phyloP scores from a whole-genome alignment of 2,888 invertebrate genomes.

The Perdita meconis region DNA sequence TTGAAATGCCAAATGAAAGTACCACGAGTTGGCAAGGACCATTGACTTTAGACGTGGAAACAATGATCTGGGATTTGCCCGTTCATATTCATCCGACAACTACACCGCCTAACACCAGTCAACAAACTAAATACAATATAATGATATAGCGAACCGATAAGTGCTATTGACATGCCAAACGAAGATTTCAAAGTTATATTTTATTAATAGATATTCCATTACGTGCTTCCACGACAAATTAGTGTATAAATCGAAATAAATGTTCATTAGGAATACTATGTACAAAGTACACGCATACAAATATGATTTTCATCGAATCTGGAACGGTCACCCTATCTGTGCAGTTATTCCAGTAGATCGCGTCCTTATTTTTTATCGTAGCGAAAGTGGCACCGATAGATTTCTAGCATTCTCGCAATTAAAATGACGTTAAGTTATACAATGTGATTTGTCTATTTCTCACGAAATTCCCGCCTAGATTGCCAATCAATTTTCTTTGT shows the following conservation, averaged over 20 bases:
- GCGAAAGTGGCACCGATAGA: too few species aligned
- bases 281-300: too few species aligned
- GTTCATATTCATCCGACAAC: conserved; percentile 96
- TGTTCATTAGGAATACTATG: too few species aligned
- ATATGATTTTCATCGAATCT: too few species aligned
- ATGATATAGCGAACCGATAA: conserved; percentile 71
- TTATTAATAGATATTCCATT: not conserved
- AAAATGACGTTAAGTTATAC: too few species aligned
- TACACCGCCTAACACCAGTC: conserved; percentile 80
- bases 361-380: too few species aligned
- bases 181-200: not conserved
- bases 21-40: conserved; percentile 93
- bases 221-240: not conserved
- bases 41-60: conserved; percentile 94
- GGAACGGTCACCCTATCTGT: too few species aligned
- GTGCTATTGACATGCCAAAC: not conserved
- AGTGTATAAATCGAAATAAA: not conserved
- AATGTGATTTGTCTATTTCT: too few species aligned
- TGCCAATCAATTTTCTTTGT: too few species aligned
- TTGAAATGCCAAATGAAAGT: conserved; percentile 87
- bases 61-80: conserved; percentile 99
- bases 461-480: too few species aligned
- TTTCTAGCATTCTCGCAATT: too few species aligned
- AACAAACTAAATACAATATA: conserved; percentile 80
- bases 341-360: too few species aligned